Evolutionary conservation across 1,140 invertebrate genomes (phyloP).

Genomic region (Luehdorfia chinensis): DNA sequence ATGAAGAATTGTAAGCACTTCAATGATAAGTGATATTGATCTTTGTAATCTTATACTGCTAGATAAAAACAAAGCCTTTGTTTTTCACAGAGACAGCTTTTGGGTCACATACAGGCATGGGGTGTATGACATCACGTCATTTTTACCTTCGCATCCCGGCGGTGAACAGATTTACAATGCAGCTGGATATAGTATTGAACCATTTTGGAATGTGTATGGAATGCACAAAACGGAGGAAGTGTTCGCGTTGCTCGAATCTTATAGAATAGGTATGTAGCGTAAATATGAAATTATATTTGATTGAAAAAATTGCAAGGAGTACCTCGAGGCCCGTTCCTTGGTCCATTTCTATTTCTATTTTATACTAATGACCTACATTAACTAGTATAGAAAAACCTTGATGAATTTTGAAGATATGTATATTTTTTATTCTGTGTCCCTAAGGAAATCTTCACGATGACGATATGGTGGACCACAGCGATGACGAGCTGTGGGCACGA

Average conservation of each 20-base stretch:
- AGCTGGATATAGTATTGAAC: conserved; percentile 93
- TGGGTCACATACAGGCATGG: conserved; percentile 95
- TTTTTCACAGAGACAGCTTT: conserved; percentile 79
- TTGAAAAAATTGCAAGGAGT: no score
- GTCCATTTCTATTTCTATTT: no score
- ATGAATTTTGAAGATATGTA: no score
- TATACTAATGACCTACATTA: no score
- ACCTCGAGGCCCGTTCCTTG: no score
- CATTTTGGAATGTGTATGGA: conserved; percentile 97
- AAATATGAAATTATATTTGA: neutral
- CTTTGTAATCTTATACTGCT: no score
- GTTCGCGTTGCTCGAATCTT: conserved; percentile 85
- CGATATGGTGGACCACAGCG: conserved; percentile 76
- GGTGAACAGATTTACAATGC: conserved; percentile 94
- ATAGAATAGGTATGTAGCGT: conserved; percentile 91
- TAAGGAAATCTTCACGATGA: conserved; percentile 81
- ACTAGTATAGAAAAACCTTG: no score
- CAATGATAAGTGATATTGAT: no score
- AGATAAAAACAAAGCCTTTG: no score
- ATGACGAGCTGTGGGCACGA: conserved; percentile 88
- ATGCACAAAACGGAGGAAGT: conserved; percentile 93
- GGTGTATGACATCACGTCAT: conserved; percentile 98
- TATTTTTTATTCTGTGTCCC: conserved; percentile 15
- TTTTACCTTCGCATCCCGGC: conserved; percentile 93
- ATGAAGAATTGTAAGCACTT: no score